phyloP scores from a whole-genome alignment of 2,113 vertebrate genomes.

The Engystomops pustulosus region DNA sequence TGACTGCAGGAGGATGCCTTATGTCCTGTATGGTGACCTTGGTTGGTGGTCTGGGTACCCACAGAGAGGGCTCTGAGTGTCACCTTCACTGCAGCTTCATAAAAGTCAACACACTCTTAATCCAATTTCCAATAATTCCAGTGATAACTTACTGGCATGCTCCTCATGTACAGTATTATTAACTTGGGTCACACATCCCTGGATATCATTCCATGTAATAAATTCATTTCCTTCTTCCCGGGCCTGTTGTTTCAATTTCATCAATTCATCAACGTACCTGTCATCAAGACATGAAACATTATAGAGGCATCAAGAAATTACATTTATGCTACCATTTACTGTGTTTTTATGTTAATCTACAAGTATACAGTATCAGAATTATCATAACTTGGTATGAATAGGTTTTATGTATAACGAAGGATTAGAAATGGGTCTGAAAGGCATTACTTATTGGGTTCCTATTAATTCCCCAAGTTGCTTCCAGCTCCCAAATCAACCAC shows the following conservation, averaged over 20 bases:
- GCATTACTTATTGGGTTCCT: too few species aligned
- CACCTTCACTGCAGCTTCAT: neutral
- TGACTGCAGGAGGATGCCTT: too few species aligned
- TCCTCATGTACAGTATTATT: conserved; percentile 90
- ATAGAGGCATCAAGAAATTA: neutral
- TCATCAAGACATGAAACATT: conserved; percentile 42
- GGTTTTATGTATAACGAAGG: too few species aligned
- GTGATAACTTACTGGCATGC: conserved; percentile 84
- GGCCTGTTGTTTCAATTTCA: conserved; percentile 83
- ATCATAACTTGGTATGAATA: too few species aligned
- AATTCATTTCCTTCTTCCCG: conserved; percentile 79
- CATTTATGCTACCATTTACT: neutral
- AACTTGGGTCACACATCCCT: conserved; percentile 90
- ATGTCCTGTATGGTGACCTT: too few species aligned
- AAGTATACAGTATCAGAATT: too few species aligned
- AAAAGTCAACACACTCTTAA: neutral
- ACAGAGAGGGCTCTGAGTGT: too few species aligned
- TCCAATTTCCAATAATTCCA: neutral
- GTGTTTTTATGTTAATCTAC: neutral
- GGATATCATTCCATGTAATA: conserved; percentile 97
- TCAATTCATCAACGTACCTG: conserved; percentile 92
- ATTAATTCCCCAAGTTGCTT: too few species aligned
- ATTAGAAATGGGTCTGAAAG: too few species aligned
- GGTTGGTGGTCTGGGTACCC: too few species aligned
- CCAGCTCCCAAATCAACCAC: too few species aligned